Percentiles rank a stretch among this genome's conserved stretches.
Conservation (phyloP, 1,140 invertebrate species). For the Kradibia gibbosae region DNA sequence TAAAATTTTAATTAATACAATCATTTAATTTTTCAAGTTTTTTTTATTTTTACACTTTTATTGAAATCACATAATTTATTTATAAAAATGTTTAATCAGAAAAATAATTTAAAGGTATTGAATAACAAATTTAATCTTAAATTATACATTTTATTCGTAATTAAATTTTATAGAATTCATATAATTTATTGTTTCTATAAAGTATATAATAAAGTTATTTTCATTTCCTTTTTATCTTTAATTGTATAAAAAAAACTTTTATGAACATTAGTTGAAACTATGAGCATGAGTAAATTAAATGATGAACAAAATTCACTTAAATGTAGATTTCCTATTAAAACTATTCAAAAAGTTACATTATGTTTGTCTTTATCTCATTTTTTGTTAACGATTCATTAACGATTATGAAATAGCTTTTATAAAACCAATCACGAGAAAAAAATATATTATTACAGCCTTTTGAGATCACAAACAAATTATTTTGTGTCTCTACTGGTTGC, state of each 20-base stretch:
- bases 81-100: no score
- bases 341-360: slow-evolving; percentile 6
- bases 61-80: no score
- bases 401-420: slow-evolving; percentile 14
- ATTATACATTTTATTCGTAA: no score
- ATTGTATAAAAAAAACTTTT: not conserved
- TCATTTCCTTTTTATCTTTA: not conserved
- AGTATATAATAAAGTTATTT: not conserved
- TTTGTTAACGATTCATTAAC: not conserved
- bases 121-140: no score
- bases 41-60: no score
- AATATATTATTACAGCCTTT: not conserved
- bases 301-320: not conserved
- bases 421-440: slow-evolving; percentile 4
- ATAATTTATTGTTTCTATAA: no score
- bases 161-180: no score
- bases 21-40: no score
- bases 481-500: not conserved
- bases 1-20: no score
- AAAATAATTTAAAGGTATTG: no score
- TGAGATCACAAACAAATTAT: slow-evolving; percentile 34
- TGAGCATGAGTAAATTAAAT: no score
- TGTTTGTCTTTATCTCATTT: not conserved
- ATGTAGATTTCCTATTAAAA: not conserved
- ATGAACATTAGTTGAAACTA: not conserved